Evolutionary conservation across 2,888 invertebrate genomes (phyloP), one percentile per base, ranked within the genome.

Genomic region (Alcis repandata): DNA sequence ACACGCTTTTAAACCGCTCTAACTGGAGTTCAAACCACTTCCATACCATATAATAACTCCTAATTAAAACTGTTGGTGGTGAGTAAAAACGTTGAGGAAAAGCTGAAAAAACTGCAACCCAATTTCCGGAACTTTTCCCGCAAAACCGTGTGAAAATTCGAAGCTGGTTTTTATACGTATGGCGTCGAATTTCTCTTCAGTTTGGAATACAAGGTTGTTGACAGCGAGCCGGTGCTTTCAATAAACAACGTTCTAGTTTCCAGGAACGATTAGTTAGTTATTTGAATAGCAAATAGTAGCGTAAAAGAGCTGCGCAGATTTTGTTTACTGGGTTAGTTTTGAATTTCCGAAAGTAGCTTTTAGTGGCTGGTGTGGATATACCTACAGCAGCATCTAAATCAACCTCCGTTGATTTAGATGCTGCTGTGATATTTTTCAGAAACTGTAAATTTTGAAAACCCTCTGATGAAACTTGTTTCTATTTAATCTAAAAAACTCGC

Each of bases 41-140:
- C 41, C 45, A 58, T 49, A 15, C 36, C 58, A 36, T 53, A 53
- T 36, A 52, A 59, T 49, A 51, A 49, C 65, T 46, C 59, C 54
- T 72, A 70, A 69, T 70, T 72, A 72, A 66, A 70, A 69, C 66
- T 64, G 62, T 68, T 61, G 67, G 64, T 62, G 59, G 54, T 63
- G 27, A 56, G 67, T 56, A 59, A 70, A 70, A 67, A 67, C 46
- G 49, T 43, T 19, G 48, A 10, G 48, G 51, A 68, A 69, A 63
- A 48, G 43, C 54, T 43, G 41, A 68, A 68, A 58, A 72, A 68
- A 57, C 58, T 67, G 57, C 61, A 66, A 59, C 56, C 59, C 46
- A 57, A 64, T 69, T 70, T 43, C 13, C 49, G 51, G 43, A 68
- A 64, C 57, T 66, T 69, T 64, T 38, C 0, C 59, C 15, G 49